Evolutionary conservation across 2,113 vertebrate genomes (phyloP), one percentile per base, ranked within the genome.

Genomic region (Hemibagrus wyckioides): DNA sequence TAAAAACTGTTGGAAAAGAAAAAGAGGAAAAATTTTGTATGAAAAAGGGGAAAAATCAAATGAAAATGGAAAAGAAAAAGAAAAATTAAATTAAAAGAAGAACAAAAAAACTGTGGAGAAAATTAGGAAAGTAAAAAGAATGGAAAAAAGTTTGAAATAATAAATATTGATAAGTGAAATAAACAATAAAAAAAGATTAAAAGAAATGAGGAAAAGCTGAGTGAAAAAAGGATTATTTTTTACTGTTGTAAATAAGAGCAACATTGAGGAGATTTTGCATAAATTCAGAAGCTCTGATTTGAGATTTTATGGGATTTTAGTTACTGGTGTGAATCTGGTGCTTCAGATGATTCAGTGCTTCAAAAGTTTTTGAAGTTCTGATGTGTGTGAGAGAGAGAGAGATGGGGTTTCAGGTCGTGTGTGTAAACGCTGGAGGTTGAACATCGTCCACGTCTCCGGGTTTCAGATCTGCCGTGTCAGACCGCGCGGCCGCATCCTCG

Each of bases 381-480:
- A 30, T 21, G 3, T 14, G 73, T 9, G 71, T 10, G 36, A 25
- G 69, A 23, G 19, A 21, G 73, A 28, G 73, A 50, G 21, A n/a
- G 48, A 30, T 44, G 36, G 17, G 4, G 1, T 17, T 57, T 36
- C 5, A 80, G 77, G 77, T 57, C 19, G 7, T 56, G 76, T 79
- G 48, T 80, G 30, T 56, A 36, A 23, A 36, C 4, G 7, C 52
- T 36, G 77, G 30, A 10, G 52, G 54, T 41, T 81, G 30, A 59
- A 81, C 79, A 25, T 59, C 33, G 23, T 59, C 54, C 79, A 10
- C 10, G 3, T 91, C 88, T 89, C 90, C 84, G 92, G 95, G 95
- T 95, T 92, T 93, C 95, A 95, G 96, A 33, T 93, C 93, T 92
- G 93, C 90, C 90, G 92, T 92, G 92, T 91, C 88, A 91, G 89